These are phyloP conservation scores for Brachypalpus laphriformis DNA, from an alignment of 2,888 invertebrate genomes.

Conservation along the genomic window DNA sequence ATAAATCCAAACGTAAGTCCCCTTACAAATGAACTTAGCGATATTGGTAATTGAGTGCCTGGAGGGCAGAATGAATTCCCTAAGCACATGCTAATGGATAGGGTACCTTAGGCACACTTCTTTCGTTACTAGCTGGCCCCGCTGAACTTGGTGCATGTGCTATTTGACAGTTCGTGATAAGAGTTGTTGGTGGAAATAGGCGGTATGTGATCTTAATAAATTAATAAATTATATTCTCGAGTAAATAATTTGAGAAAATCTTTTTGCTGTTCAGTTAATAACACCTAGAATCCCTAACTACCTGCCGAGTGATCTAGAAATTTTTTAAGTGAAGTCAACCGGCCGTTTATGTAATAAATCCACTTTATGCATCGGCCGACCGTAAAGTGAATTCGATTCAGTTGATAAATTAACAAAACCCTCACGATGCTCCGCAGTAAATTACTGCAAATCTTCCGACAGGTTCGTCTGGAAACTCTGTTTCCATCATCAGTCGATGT, in stretches of 20 bases:
- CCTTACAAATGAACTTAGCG: no score
- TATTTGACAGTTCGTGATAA: background rate
- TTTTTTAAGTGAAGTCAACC: background rate
- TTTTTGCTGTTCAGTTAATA: background rate
- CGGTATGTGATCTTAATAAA: background rate
- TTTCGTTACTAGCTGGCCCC: no score
- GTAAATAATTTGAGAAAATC: background rate
- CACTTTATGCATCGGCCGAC: background rate
- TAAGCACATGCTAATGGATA: no score
- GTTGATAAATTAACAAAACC: background rate
- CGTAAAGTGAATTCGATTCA: background rate
- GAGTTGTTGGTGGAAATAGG: no score
- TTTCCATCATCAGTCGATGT: background rate
- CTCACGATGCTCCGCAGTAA: constrained; percentile 14
- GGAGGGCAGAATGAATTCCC: no score
- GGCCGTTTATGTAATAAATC: background rate
- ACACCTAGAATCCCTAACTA: background rate
- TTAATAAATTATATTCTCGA: background rate
- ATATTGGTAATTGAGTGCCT: no score
- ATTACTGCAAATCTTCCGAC: constrained; percentile 27
- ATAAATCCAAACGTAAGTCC: no score
- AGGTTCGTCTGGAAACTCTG: constrained; percentile 1
- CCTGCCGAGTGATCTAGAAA: background rate
- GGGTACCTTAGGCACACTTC: no score
- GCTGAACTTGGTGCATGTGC: background rate